phyloP scores from a whole-genome alignment of 1,140 invertebrate species.

The Wasmannia auropunctata region DNA sequence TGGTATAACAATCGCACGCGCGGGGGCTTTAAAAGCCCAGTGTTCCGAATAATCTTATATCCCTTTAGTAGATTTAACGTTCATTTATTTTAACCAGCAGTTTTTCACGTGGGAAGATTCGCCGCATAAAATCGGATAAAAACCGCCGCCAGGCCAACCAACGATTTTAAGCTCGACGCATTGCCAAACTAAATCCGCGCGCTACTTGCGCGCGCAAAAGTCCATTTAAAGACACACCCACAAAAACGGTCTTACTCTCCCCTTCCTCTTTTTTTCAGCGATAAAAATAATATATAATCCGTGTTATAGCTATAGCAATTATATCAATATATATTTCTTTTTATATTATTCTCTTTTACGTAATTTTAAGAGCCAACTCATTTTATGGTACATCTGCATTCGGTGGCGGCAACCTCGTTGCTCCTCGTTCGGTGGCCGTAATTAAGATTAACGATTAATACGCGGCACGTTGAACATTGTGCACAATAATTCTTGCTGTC shows the following conservation, averaged over 20 bases:
- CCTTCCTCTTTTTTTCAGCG: background rate
- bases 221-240: background rate
- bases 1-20: conserved; percentile 27
- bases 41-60: conserved; percentile 21
- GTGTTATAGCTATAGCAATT: background rate
- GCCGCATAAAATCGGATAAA: conserved; percentile 43
- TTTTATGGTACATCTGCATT: background rate
- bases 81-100: conserved; percentile 39
- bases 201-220: background rate
- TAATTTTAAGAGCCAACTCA: background rate
- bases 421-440: background rate
- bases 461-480: background rate
- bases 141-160: conserved; percentile 20
- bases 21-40: conserved; percentile 10
- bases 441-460: background rate
- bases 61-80: conserved; percentile 36
- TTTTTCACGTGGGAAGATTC: conserved; percentile 41
- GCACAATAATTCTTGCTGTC: background rate
- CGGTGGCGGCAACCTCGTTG: background rate
- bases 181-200: conserved; percentile 17
- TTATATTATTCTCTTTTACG: background rate
- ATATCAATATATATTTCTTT: background rate
- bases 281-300: background rate
- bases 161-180: conserved; percentile 30
- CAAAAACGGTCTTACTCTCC: background rate